phyloP scores from a whole-genome alignment of 2,113 vertebrate genomes.

The Laticauda colubrina region DNA sequence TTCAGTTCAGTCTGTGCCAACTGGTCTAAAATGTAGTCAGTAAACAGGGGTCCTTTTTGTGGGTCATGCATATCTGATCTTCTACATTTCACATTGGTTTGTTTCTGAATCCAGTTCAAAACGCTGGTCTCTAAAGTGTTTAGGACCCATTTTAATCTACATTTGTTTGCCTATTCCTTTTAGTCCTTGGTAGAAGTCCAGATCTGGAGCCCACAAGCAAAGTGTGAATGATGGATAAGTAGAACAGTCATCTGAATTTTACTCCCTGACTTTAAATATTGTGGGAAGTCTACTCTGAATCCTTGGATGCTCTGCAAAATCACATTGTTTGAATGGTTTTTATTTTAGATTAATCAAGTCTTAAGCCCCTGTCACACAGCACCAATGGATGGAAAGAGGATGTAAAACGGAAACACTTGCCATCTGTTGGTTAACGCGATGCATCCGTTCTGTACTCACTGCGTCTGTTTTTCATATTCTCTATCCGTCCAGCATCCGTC shows the following conservation, averaged over 20 bases:
- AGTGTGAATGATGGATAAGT: background rate
- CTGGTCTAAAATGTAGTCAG: background rate
- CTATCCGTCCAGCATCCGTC: no score
- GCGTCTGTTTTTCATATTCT: no score
- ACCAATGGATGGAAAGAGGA: no score
- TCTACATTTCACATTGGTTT: background rate
- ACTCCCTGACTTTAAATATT: background rate
- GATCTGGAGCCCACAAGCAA: background rate
- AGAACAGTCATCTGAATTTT: background rate
- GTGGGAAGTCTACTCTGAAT: background rate
- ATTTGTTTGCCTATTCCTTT: background rate
- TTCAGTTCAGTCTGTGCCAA: background rate
- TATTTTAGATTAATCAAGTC: background rate
- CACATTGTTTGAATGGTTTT: background rate
- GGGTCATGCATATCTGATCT: background rate
- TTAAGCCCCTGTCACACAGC: background rate
- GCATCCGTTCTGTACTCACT: no score
- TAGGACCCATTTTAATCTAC: background rate
- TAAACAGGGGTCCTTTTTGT: background rate
- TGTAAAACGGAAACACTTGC: no score
- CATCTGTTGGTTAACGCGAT: no score
- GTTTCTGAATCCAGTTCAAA: background rate
- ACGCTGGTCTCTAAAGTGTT: background rate
- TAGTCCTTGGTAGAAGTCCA: background rate
- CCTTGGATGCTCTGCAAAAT: background rate